Percentiles rank a stretch among this genome's conserved stretches.
These are phyloP conservation scores for Pristis pectinata DNA, from an alignment of 2,797 vertebrate species.

Conservation along the genomic window DNA sequence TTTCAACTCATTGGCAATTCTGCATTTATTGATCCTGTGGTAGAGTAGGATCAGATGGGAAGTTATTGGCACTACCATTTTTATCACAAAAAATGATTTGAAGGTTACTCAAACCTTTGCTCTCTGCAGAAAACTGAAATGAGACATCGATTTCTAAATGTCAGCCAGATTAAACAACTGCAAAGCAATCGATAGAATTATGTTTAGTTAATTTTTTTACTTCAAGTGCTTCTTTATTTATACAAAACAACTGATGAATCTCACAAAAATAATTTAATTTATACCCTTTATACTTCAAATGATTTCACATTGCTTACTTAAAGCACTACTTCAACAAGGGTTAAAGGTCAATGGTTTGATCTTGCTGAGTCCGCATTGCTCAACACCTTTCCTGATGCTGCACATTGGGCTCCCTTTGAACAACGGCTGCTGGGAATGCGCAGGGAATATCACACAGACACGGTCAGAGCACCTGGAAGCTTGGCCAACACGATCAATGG, in stretches of 20 bases:
- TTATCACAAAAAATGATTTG: conserved; percentile 72
- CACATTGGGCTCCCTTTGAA: too few relatives aligned
- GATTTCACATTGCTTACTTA: not conserved
- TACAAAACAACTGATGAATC: not conserved
- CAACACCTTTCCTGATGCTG: too few relatives aligned
- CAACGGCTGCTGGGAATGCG: not conserved
- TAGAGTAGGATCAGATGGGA: not conserved
- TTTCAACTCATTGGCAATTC: not conserved
- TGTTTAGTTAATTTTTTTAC: conserved; percentile 13
- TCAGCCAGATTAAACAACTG: conserved; percentile 56
- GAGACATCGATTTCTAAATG: conserved; percentile 68
- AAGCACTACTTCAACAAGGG: not conserved
- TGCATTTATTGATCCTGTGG: not conserved
- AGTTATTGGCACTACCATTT: conserved; percentile 39
- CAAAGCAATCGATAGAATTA: conserved; percentile 48
- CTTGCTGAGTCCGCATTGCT: too few relatives aligned
- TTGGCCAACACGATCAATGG: not conserved
- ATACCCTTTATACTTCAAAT: not conserved
- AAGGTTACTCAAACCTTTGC: conserved; percentile 55
- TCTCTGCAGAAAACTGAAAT: conserved; percentile 60
- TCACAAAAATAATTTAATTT: not conserved
- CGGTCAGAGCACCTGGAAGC: not conserved
- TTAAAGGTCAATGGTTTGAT: not conserved
- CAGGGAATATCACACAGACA: too few relatives aligned
- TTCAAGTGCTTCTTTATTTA: conserved; percentile 5